phyloP scores from a whole-genome alignment of 2,888 invertebrate genomes.

The Ormyrus pomaceus region DNA sequence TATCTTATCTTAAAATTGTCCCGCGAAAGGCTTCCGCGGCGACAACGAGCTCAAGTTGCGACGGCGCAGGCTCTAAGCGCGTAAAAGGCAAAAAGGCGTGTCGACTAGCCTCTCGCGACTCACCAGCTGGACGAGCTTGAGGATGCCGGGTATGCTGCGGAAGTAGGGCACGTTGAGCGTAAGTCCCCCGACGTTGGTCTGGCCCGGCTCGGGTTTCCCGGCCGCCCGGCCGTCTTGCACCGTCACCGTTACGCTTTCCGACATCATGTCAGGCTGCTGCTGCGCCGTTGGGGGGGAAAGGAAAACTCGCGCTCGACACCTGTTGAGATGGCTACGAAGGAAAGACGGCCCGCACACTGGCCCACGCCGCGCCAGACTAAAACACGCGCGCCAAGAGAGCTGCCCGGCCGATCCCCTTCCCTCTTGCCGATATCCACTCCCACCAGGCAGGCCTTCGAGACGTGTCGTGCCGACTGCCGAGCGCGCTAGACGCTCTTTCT shows the following conservation, averaged over 20 bases:
- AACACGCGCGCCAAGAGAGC: conserved; percentile 12
- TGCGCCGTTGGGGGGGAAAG: too few relatives aligned
- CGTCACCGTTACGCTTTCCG: conserved; percentile 87
- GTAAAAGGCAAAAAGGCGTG: neutral
- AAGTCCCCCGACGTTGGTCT: neutral
- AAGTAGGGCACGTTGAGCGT: conserved; percentile 83
- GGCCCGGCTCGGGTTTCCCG: conserved; percentile 70
- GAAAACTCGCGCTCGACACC: conserved; percentile 18
- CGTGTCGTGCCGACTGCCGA: too few relatives aligned
- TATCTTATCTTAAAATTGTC: too few relatives aligned
- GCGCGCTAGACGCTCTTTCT: neutral
- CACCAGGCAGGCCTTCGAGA: neutral
- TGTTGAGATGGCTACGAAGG: conserved; percentile 28
- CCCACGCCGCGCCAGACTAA: conserved; percentile 42
- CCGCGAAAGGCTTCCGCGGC: too few relatives aligned
- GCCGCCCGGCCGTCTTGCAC: conserved; percentile 82
- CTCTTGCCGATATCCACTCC: neutral
- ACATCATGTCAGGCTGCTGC: conserved; percentile 79
- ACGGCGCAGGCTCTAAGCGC: too few relatives aligned
- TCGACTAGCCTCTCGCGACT: conserved; percentile 72
- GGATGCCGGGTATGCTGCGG: conserved; percentile 86
- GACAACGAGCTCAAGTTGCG: too few relatives aligned
- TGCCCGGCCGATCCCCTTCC: conserved; percentile 10
- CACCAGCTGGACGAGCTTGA: conserved; percentile 90
- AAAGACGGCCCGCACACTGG: conserved; percentile 30